Conservation (phyloP, 2,888 invertebrate genomes). For the Frankliniella intonsa region DNA sequence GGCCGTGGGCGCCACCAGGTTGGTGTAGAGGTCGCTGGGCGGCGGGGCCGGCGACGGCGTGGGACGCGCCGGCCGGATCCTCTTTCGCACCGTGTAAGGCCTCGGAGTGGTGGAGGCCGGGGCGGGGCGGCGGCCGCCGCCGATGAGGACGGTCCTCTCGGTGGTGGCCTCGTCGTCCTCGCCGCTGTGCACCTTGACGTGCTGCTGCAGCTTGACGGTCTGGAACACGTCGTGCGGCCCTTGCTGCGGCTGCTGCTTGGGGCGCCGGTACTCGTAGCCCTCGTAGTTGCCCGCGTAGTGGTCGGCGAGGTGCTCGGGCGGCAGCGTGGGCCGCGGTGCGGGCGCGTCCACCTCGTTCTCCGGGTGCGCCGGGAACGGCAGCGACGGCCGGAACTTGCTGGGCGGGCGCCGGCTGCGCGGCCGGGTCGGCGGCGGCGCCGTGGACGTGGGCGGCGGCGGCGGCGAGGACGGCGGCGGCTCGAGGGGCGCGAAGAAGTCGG, state of each 20-base stretch:
- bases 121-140: neutral
- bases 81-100: constrained; percentile 27
- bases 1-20: constrained; percentile 48
- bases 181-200: constrained; percentile 15
- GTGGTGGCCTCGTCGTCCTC: constrained; percentile 29
- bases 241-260: constrained; percentile 32
- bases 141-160: constrained; percentile 27
- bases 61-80: constrained; percentile 35
- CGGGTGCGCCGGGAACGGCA: constrained; percentile 32
- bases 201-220: constrained; percentile 35
- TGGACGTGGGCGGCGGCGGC: constrained; percentile 39
- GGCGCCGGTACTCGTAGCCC: constrained; percentile 30
- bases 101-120: constrained; percentile 28
- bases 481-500: constrained; percentile 74
- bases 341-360: constrained; percentile 32
- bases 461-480: constrained; percentile 51
- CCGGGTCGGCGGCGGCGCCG: constrained; percentile 47
- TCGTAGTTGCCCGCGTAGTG: constrained; percentile 30
- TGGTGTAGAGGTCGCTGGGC: constrained; percentile 44
- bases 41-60: constrained; percentile 49
- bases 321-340: constrained; percentile 31
- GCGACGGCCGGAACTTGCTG: constrained; percentile 14
- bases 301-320: constrained; percentile 41
- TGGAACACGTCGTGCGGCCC: constrained; percentile 32
- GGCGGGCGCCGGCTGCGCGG: constrained; percentile 33